Base-by-base conservation (phyloP, 2,797 vertebrate species). In the Morus bassanus region DNA sequence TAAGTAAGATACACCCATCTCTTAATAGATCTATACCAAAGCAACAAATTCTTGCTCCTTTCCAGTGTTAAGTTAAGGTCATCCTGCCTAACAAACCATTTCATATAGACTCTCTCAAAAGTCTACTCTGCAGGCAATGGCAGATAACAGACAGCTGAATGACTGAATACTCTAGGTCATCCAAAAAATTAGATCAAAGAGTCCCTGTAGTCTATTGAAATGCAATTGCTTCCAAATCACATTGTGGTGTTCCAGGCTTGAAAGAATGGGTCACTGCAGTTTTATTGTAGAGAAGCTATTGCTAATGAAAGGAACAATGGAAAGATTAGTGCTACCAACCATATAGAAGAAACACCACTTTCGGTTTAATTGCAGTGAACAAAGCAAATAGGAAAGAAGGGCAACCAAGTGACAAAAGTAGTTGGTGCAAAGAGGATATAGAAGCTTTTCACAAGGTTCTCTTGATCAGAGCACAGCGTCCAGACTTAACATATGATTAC, bases 281-380 rank as follows among this genome's bases (percentile, higher is more conserved):
- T 98, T 97, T 97, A 98, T 98, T 98, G 98, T 98, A 96, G 98
- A 97, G 98, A 98, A 98, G 98, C 98, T 98, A 98, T 97, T 97
- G 90, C 98, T 98, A 98, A 99, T 99, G 98, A 98, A 98, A 98
- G 98, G 98, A 97, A 99, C 98, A 99, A 98, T 98, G 95, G 75
- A 92, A 98, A 99, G 98, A 98, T 98, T 98, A 98, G 98, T 98
- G 98, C 98, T 98, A 98, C 98, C 98, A 98, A 98, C 98, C 98
- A 98, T 98, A 98, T 94, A 97, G 98, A 98, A 98, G 98, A 98
- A 98, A 98, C 93, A 97, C 98, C 98, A 98, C 98, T 98, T 98
- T 97, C 61, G 68, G 97, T 98, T 98, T 99, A 98, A 99, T 98
- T 99, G 98, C 98, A 97, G 91, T 60, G 93, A 98, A 99, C 98